Evolutionary conservation across 2,113 vertebrate species (phyloP).

Genomic region (Ciconia stormi): DNA sequence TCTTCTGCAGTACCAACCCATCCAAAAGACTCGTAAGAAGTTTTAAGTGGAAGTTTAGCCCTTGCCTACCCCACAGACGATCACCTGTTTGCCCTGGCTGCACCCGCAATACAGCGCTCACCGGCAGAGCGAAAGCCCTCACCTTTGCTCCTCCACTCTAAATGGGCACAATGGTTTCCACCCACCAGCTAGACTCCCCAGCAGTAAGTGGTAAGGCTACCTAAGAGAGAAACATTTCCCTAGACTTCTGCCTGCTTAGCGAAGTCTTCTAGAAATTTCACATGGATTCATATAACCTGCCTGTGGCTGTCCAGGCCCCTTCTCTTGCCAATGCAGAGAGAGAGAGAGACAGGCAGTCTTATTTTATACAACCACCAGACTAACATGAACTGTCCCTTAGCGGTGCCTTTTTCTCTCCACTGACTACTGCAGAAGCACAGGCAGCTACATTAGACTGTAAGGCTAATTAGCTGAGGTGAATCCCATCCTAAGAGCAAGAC

Average conservation of each 20-base stretch:
- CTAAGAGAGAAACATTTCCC: not conserved
- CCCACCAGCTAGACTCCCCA: not conserved
- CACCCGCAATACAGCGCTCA: not conserved
- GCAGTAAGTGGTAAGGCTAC: not conserved
- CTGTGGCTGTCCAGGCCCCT: not conserved
- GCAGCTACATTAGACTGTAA: not conserved
- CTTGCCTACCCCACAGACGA: not conserved
- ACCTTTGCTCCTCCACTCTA: not conserved
- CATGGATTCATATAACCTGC: not conserved
- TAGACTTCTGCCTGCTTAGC: not conserved
- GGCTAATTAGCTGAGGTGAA: not conserved
- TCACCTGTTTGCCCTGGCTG: not conserved
- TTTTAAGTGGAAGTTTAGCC: not conserved
- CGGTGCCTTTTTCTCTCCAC: not conserved
- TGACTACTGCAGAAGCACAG: not conserved
- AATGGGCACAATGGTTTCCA: accelerated
- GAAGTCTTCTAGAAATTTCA: not conserved
- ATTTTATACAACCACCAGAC: not conserved
- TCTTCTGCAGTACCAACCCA: not conserved
- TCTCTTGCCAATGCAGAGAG: not conserved
- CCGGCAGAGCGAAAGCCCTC: not conserved
- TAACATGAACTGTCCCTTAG: not conserved
- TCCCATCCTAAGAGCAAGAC: not conserved
- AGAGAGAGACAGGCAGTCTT: not conserved
- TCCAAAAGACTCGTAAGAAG: not conserved